Conservation (phyloP, 2,113 vertebrate genomes). For the Zeus faber region DNA sequence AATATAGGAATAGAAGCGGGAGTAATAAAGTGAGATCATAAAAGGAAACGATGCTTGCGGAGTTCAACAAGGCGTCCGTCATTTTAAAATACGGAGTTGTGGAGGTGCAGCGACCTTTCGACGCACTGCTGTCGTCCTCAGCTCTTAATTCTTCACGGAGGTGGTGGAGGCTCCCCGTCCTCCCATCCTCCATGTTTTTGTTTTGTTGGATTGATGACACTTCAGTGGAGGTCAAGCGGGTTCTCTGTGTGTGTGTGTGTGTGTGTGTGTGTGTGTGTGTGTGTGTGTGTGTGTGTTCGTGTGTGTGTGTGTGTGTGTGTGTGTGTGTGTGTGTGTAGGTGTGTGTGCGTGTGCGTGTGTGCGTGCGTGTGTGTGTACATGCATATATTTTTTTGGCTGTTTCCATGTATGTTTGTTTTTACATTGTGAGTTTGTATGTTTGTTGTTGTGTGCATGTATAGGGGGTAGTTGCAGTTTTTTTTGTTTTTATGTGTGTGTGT, state of each 20-base stretch:
- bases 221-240: background rate
- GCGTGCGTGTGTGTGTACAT: constrained; percentile 1
- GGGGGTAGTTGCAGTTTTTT: too few species aligned
- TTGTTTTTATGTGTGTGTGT: background rate
- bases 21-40: too few species aligned
- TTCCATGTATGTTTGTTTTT: too few species aligned
- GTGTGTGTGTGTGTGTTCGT: constrained; percentile 5
- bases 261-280: background rate
- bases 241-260: background rate
- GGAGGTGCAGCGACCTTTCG: constrained; percentile 50
- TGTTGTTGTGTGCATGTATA: background rate
- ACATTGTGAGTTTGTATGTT: background rate
- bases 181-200: background rate
- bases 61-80: too few species aligned
- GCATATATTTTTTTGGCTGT: background rate
- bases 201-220: constrained; percentile 1
- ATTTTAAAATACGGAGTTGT: too few species aligned
- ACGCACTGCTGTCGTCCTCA: constrained; percentile 47
- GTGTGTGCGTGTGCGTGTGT: constrained; percentile 5
- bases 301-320: background rate
- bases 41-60: too few species aligned
- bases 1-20: too few species aligned
- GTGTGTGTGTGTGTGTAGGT: constrained; percentile 6
- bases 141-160: constrained; percentile 33
- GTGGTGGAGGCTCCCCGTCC: constrained; percentile 2